phyloP scores from a whole-genome alignment of 2,888 invertebrate genomes.

The Helleia helle region DNA sequence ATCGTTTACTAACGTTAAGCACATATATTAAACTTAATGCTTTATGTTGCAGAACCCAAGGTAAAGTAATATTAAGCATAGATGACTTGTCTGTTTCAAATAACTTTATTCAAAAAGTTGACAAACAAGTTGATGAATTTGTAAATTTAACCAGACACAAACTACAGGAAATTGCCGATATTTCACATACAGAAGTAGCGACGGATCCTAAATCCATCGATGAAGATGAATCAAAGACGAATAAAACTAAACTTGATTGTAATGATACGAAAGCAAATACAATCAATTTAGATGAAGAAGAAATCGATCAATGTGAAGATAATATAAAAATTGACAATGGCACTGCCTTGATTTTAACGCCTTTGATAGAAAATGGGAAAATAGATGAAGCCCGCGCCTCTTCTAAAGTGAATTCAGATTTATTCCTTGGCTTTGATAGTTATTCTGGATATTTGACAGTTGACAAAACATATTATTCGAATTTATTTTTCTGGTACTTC shows the following conservation, averaged over 20 bases:
- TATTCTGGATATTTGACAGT: constrained; percentile 78
- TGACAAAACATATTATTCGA: constrained; percentile 80
- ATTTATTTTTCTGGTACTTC: constrained; percentile 91
- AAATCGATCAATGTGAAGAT: constrained; percentile 12
- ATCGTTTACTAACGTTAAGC: too few species aligned
- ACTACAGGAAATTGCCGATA: constrained; percentile 9
- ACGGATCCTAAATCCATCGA: not conserved
- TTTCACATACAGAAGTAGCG: constrained; percentile 2
- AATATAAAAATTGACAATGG: constrained; percentile 14
- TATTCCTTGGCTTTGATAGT: constrained; percentile 56
- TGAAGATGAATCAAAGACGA: not conserved
- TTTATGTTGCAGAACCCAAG: constrained; percentile 33
- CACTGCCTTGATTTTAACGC: constrained; percentile 41
- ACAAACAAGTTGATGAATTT: not conserved
- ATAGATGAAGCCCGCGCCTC: constrained; percentile 46
- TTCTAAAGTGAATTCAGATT: constrained; percentile 34
- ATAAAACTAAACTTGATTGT: too few species aligned
- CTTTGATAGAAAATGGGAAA: constrained; percentile 43
- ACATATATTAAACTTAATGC: too few species aligned
- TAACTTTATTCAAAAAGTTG: constrained; percentile 10
- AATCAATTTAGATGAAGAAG: too few species aligned
- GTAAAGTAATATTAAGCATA: constrained; percentile 29
- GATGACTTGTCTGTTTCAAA: constrained; percentile 11
- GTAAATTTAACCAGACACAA: constrained; percentile 14
- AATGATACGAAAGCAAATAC: too few species aligned